Evolutionary conservation across 2,797 vertebrate species (phyloP), one percentile per base, ranked within the genome.

Genomic region (Babyrousa celebensis): DNA sequence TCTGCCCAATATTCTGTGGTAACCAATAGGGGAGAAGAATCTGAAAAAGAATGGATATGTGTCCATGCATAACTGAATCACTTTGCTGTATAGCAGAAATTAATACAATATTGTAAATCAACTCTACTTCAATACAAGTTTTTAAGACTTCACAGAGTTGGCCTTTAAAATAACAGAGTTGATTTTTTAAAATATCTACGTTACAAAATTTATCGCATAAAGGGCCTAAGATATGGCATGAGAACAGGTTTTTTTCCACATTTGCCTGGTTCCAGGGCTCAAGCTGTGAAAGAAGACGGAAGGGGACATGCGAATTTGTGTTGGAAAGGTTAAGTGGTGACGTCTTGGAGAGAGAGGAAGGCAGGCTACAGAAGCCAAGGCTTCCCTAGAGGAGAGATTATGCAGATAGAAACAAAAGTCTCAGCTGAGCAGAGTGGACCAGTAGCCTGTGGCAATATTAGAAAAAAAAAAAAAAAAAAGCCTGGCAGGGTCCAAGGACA

Each of bases 111-210:
- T 10, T 48, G 43, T 48, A 48, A 48, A 48, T 48, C 43, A 48
- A 48, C 43, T 48, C 43, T 48, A 48, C 6, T 48, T 6, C 43
- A 48, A 48, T 36, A 36, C 36, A 36, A 36, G 36, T 48, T 48
- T 48, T 48, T 48, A 48, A 89, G 62, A 43, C 17, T 79, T 32
- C 58, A 72, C 52, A 82, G 52, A 75, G 12, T 82, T 20, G 23
- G 86, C n/a, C 67, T 95, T 96, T 90, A 25, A 95, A 90, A 90
- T 60, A 43, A 95, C 5, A 8, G 0, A 56, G 36, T 14, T 94
- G 58, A 48, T 43, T 70, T 86, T 91, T 68, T 58, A 94, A 94
- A 94, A 75, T 62, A 48, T 43, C 60, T 1, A 78, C 40, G 40
- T 52, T 91, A 4, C 92, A 67, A 88, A 95, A 48, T 48, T 29